Percentiles rank a stretch among this genome's conserved stretches.
Evolutionary conservation across 2,888 invertebrate genomes (phyloP).

Genomic region (Romanomermis culicivorax): DNA sequence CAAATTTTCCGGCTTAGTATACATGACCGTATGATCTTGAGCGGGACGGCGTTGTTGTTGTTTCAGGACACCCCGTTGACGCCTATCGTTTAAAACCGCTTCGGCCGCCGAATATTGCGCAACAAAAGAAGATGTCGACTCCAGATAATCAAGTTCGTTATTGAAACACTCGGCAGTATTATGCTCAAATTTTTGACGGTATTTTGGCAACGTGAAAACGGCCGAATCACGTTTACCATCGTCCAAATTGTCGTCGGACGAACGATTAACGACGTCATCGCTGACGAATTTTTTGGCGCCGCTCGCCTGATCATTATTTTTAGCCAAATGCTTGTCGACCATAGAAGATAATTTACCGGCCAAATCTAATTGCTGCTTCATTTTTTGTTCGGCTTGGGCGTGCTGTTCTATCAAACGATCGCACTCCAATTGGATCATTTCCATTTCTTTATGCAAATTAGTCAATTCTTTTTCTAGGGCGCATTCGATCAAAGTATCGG

Average conservation of each 20-base stretch:
- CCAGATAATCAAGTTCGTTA: not conserved
- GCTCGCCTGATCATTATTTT: too few species aligned
- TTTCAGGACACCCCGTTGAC: not conserved
- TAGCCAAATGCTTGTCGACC: too few species aligned
- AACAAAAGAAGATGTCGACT: not conserved
- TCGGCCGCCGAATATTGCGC: not conserved
- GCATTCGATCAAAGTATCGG: not conserved
- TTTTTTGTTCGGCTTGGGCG: slow-evolving; percentile 19
- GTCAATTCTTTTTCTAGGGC: slow-evolving; percentile 33
- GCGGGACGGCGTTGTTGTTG: not conserved
- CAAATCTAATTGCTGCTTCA: slow-evolving; percentile 13
- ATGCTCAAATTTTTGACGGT: not conserved
- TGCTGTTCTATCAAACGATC: slow-evolving; percentile 32
- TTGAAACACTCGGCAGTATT: not conserved
- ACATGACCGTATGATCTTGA: slow-evolving; percentile 36
- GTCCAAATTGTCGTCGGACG: not conserved
- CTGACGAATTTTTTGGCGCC: not conserved
- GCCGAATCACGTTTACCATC: slow-evolving; percentile 5
- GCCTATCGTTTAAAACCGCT: not conserved
- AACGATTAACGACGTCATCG: not conserved
- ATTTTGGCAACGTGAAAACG: not conserved
- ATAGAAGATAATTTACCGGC: slow-evolving; percentile 1
- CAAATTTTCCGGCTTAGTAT: slow-evolving; percentile 46
- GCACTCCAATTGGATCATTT: slow-evolving; percentile 39
- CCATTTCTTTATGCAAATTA: slow-evolving; percentile 39